Evolutionary conservation across 2,888 invertebrate genomes (phyloP), one percentile per base, ranked within the genome.

Genomic region (Mesorhabditis belari): DNA sequence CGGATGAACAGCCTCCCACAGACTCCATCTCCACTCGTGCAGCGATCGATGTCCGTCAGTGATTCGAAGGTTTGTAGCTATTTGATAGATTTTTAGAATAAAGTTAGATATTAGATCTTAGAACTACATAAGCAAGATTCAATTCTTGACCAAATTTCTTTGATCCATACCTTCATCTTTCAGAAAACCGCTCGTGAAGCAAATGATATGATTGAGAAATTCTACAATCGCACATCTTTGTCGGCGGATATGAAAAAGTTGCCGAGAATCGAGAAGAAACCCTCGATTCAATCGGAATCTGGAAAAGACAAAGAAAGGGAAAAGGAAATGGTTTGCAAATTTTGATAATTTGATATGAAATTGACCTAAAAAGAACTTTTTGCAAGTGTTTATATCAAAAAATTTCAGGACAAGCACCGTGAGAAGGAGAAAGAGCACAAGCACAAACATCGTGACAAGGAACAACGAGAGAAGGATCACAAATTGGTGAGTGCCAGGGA

Each of bases 381-480:
- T n/a, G n/a, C n/a, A n/a, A n/a, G n/a, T n/a, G n/a, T n/a, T n/a
- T n/a, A n/a, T n/a, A n/a, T n/a, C n/a, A n/a, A n/a, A n/a, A n/a
- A n/a, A n/a, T n/a, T n/a, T n/a, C n/a, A n/a, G 44, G 12, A n/a
- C 44, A n/a, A 35, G n/a, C 44, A 17, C 44, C 44, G 12, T 9
- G n/a, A 35, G 44, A 9, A 35, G n/a, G n/a, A 35, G 44, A n/a
- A 35, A 35, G 44, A 35, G 44, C 44, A 35, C n/a, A 35, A 35
- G 2, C 44, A 35, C 44, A 35, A 35, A 35, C 44, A 35, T 35
- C 44, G 44, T n/a, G 44, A 35, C 12, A 9, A n/a, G 12, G 44
- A 35, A 35, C 44, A 35, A 9, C 44, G 44, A 35, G n/a, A 58
- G 24, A 61, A 62, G 52, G 58, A 62, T n/a, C 58, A 59, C 35